Evolutionary conservation across 2,797 vertebrate species (phyloP), one percentile per base, ranked within the genome.

Genomic region (Galago senegalensis): DNA sequence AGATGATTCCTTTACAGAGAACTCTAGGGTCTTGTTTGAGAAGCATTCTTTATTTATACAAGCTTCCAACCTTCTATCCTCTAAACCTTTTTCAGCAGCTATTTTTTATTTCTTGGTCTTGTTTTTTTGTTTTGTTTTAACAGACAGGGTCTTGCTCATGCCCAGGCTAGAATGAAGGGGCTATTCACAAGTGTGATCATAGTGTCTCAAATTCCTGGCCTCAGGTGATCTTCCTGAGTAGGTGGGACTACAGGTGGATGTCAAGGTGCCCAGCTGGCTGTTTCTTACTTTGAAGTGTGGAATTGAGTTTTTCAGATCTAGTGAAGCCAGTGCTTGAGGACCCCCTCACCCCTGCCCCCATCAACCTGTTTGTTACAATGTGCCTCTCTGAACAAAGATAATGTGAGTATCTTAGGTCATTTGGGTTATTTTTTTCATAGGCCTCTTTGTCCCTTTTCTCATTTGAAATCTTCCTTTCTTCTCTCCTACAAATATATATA

Each of bases 371-470:
- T 27, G 34, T 90, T 49, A 31, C 56, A 43, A 46, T 20, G 25
- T 91, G 49, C 58, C 60, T 89, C 20, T 1, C 73, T 34, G 77
- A 81, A 25, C 91, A 63, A 72, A 96, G 87, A 37, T 53, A 90
- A 4, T 70, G 69, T 56, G 76, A 92, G 70, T 56, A 88, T 21
- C 69, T 65, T 87, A 37, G 34, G 43, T 72, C 25, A 49, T 60
- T 92, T 84, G 53, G 34, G 37, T 67, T 29, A 49, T 65, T 92
- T 93, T 91, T 79, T 46, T 60, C 73, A 25, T 46, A 12, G 4
- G 31, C 8, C 5, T 34, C 53, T 61, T 87, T 73, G 79, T 81
- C 25, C 72, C 40, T 87, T 90, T 43, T 95, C 29, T 72, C 43
- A 43, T 13, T 81, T 90, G 70, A 87, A 72, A 58, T 69, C n/a